Evolutionary conservation across 2,797 vertebrate genomes (phyloP).

Genomic region (Buphagus erythrorhynchus): DNA sequence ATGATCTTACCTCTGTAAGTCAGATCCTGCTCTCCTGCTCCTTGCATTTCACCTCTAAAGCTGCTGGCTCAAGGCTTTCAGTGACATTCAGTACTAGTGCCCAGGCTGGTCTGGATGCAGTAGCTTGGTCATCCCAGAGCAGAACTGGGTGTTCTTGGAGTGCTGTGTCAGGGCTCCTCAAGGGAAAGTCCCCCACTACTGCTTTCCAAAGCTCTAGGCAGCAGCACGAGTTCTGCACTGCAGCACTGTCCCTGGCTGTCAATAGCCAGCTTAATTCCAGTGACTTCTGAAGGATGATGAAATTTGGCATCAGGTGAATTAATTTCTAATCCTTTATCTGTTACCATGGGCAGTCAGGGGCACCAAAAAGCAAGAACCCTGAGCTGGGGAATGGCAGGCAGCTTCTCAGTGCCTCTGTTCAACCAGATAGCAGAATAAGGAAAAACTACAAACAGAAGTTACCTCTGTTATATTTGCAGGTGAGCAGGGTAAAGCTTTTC

Average conservation of each 20-base stretch:
- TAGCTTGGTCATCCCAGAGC: neutral
- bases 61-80: neutral
- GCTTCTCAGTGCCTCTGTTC: neutral
- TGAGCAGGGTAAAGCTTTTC: neutral
- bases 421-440: neutral
- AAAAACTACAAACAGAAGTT: neutral
- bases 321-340: neutral
- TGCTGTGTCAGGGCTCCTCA: neutral
- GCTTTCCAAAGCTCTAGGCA: neutral
- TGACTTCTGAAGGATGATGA: neutral
- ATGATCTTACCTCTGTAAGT: neutral
- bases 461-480: neutral
- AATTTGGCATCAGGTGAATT: neutral
- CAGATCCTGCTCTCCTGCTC: neutral
- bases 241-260: neutral
- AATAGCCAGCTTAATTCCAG: neutral
- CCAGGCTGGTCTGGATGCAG: neutral
- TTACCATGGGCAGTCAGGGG: neutral
- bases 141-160: neutral
- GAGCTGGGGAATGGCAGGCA: neutral
- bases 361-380: neutral
- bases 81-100: neutral
- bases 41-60: neutral
- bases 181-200: accelerated
- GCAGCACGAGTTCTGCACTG: neutral